Percentiles rank a stretch among this genome's conserved stretches.
These are phyloP conservation scores for Apoda limacodes DNA, from an alignment of 2,888 invertebrate species.

Conservation along the genomic window DNA sequence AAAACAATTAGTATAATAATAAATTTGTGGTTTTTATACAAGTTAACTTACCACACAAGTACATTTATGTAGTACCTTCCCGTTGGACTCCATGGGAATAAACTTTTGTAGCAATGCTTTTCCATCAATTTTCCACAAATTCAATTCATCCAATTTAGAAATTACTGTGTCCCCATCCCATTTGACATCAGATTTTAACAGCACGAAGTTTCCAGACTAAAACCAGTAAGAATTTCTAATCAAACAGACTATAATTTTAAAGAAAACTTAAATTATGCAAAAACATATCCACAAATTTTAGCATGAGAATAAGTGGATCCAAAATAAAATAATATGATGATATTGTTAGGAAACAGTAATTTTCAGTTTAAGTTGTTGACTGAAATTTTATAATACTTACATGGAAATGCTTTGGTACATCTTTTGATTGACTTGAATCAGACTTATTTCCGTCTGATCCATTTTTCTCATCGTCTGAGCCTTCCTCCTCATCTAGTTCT, in stretches of 20 bases:
- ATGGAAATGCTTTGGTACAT: slow-evolving; percentile 68
- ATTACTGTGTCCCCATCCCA: slow-evolving; percentile 68
- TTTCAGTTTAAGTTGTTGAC: too few relatives aligned
- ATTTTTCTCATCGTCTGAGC: slow-evolving; percentile 65
- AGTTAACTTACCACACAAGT: slow-evolving; percentile 71
- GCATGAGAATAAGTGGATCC: too few relatives aligned
- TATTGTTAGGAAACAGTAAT: neutral
- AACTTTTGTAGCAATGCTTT: slow-evolving; percentile 76
- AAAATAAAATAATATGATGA: slow-evolving; percentile 3
- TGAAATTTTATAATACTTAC: slow-evolving; percentile 31
- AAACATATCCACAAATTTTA: too few relatives aligned
- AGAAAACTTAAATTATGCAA: too few relatives aligned
- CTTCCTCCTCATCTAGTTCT: slow-evolving; percentile 59
- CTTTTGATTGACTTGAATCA: slow-evolving; percentile 66
- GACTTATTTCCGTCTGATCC: slow-evolving; percentile 66
- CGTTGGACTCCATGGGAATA: slow-evolving; percentile 72
- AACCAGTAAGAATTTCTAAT: slow-evolving; percentile 6
- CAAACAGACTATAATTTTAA: neutral
- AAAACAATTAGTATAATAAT: too few relatives aligned
- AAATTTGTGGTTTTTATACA: neutral
- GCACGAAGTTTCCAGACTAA: slow-evolving; percentile 75
- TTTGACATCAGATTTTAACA: slow-evolving; percentile 73
- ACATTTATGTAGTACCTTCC: slow-evolving; percentile 69
- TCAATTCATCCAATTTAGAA: slow-evolving; percentile 66
- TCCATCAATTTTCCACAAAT: slow-evolving; percentile 78